A percentile compares a stretch with the other conserved stretches of the same genome.
These are phyloP conservation scores for Muntiacus reevesi DNA, from an alignment of 2,113 vertebrate genomes.

Conservation along the genomic window DNA sequence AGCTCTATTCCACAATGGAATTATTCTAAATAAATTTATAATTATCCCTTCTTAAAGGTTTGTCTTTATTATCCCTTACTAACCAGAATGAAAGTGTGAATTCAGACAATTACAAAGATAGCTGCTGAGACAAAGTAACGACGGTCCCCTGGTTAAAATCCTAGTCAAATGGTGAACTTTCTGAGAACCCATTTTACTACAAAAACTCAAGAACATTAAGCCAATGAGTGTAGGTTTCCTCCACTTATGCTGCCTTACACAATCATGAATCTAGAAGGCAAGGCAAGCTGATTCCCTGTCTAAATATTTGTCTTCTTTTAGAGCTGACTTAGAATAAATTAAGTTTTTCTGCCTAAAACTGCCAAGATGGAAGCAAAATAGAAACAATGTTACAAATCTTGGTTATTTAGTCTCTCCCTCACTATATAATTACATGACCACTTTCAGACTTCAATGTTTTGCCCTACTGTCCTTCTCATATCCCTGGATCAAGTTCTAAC, in stretches of 20 bases:
- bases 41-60: constrained; percentile 35
- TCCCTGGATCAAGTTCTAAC: not conserved
- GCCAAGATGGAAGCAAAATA: not conserved
- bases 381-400: not conserved
- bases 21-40: constrained; percentile 43
- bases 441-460: not conserved
- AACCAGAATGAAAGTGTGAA: constrained; percentile 9
- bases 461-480: not conserved
- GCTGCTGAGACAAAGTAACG: constrained; percentile 17
- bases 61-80: not conserved
- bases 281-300: constrained; percentile 54
- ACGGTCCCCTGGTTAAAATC: constrained; percentile 22
- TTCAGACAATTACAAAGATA: not conserved
- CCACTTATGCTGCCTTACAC: not conserved
- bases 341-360: constrained; percentile 41
- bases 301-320: constrained; percentile 67
- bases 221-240: not conserved
- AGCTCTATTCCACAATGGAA: not conserved
- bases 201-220: constrained; percentile 41
- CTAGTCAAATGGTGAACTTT: constrained; percentile 37
- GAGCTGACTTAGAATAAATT: constrained; percentile 59
- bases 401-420: not conserved
- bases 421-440: accelerated
- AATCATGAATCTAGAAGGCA: constrained; percentile 31
- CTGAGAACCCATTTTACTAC: constrained; percentile 36